Conservation (phyloP, 2,888 invertebrate species). For the Zaprionus obscuricornis region DNA sequence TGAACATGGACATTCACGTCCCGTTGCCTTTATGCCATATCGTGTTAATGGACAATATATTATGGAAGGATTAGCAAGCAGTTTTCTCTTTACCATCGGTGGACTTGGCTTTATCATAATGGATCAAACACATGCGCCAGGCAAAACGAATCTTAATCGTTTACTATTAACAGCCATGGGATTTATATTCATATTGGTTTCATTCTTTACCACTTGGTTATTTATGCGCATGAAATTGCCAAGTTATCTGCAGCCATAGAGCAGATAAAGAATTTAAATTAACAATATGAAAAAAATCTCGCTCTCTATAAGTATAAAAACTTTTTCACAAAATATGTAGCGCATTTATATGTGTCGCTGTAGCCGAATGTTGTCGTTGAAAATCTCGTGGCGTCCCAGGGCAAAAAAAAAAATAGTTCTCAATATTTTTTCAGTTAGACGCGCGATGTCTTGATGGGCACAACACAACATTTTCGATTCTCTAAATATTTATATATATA, state of each 20-base stretch:
- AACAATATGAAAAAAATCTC: slow-evolving; percentile 8
- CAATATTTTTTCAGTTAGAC: slow-evolving; percentile 62
- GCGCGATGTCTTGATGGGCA: slow-evolving; percentile 34
- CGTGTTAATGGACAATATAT: slow-evolving; percentile 99
- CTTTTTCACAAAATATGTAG: slow-evolving; percentile 7
- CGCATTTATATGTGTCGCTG: neutral
- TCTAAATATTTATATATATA: slow-evolving; percentile 50
- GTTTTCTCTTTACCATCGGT: slow-evolving; percentile 97
- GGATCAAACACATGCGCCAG: slow-evolving; percentile 95
- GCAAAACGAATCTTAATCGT: slow-evolving; percentile 94
- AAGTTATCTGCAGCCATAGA: slow-evolving; percentile 87
- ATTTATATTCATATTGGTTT: slow-evolving; percentile 95
- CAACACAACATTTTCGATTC: slow-evolving; percentile 10
- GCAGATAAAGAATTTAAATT: neutral
- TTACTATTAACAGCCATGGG: slow-evolving; percentile 92
- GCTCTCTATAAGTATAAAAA: slow-evolving; percentile 41
- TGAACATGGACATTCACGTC: slow-evolving; percentile 97
- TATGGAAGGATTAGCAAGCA: slow-evolving; percentile 99
- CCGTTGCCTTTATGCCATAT: slow-evolving; percentile 99
- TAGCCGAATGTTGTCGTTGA: slow-evolving; percentile 11
- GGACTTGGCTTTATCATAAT: slow-evolving; percentile 98
- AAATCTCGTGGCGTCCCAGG: slow-evolving; percentile 54
- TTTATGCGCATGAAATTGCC: slow-evolving; percentile 99
- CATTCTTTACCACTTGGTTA: slow-evolving; percentile 97
- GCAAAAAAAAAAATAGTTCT: slow-evolving; percentile 21